Conservation (phyloP, 2,797 vertebrate genomes). For the Sarcophilus harrisii region DNA sequence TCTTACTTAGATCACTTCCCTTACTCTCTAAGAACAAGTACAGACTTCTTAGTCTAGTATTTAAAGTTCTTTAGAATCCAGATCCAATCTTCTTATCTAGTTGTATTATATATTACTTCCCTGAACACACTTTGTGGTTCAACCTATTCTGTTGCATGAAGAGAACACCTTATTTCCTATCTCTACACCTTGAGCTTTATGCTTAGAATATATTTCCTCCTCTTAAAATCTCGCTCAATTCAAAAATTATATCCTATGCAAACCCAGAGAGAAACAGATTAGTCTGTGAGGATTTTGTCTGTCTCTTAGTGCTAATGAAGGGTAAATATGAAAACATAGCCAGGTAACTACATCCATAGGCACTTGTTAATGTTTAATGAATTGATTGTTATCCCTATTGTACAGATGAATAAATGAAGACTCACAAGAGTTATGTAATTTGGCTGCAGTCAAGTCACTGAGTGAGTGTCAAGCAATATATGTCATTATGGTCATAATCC, state of each 20-base stretch:
- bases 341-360: background rate
- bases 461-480: background rate
- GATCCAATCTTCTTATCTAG: background rate
- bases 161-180: background rate
- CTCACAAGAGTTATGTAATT: background rate
- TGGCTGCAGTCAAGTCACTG: background rate
- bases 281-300: background rate
- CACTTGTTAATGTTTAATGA: background rate
- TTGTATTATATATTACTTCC: background rate
- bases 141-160: background rate
- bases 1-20: background rate
- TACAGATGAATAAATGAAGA: background rate
- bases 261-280: background rate
- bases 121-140: background rate
- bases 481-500: background rate
- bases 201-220: background rate
- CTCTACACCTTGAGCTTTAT: background rate
- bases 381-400: background rate
- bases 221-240: background rate
- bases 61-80: background rate
- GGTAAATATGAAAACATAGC: background rate
- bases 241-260: background rate
- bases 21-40: background rate
- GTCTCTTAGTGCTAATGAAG: background rate
- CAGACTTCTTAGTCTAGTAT: background rate